phyloP scores from a whole-genome alignment of 2,888 invertebrate species.

The Oasisia sp. region DNA sequence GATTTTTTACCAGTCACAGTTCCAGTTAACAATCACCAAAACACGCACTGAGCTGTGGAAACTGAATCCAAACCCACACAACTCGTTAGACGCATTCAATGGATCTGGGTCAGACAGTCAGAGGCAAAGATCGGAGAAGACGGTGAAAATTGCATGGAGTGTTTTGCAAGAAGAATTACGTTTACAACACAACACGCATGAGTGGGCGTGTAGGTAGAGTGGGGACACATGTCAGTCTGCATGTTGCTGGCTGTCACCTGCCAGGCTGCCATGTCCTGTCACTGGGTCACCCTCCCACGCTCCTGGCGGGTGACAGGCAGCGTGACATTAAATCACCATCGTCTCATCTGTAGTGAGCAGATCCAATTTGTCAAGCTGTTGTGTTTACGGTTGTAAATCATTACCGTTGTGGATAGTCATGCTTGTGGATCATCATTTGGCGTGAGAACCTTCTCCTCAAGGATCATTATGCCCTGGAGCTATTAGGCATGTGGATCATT shows the following conservation, averaged over 20 bases:
- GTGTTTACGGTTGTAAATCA: background rate
- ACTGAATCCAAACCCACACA: background rate
- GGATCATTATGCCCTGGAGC: background rate
- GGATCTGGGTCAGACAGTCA: background rate
- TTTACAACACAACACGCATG: background rate
- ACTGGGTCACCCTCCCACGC: background rate
- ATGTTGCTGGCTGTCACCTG: background rate
- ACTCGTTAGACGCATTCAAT: background rate
- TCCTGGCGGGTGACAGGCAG: background rate
- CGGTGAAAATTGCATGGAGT: background rate
- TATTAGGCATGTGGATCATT: background rate
- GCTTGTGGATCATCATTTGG: background rate
- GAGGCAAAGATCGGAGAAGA: background rate
- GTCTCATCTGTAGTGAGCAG: background rate
- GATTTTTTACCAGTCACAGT: background rate
- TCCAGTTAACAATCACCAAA: background rate
- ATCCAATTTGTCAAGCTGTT: background rate
- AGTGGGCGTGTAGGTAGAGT: background rate
- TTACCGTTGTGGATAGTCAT: background rate
- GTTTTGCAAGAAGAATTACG: background rate
- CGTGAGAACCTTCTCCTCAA: background rate
- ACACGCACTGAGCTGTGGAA: background rate
- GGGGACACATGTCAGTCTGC: background rate
- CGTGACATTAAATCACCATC: background rate
- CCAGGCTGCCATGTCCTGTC: background rate